Conservation (phyloP, 2,888 invertebrate species). For the Minunthozetes semirufus region DNA sequence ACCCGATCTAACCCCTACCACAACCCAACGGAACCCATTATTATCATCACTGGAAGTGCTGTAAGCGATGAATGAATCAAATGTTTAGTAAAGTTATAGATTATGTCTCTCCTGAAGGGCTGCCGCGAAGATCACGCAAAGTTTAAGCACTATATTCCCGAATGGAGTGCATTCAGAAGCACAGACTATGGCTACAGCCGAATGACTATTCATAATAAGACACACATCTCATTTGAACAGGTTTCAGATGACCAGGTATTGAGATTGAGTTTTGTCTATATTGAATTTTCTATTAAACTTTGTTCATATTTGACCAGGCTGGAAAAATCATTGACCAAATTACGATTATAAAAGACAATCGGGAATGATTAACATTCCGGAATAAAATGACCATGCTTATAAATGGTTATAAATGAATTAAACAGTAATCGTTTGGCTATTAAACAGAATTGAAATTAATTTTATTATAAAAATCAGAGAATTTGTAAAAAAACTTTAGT, state of each 20-base stretch:
- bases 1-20: constrained; percentile 48
- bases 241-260: constrained; percentile 51
- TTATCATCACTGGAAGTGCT: constrained; percentile 66
- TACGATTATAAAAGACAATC: no score
- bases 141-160: constrained; percentile 58
- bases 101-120: no score
- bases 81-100: no score
- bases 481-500: no score
- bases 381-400: no score
- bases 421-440: no score
- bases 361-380: no score
- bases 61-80: constrained; percentile 24
- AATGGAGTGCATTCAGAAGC: constrained; percentile 78
- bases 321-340: no score
- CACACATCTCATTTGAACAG: constrained; percentile 85
- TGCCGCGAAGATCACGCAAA: constrained; percentile 75
- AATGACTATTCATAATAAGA: constrained; percentile 64
- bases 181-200: constrained; percentile 87
- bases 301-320: not conserved
- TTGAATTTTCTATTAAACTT: not conserved
- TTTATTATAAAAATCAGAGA: no score
- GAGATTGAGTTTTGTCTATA: no score
- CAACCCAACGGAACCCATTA: constrained; percentile 78
- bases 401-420: no score
- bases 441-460: no score